Evolutionary conservation across 2,113 vertebrate species (phyloP), one percentile per base, ranked within the genome.

Genomic region (Picathartes gymnocephalus): DNA sequence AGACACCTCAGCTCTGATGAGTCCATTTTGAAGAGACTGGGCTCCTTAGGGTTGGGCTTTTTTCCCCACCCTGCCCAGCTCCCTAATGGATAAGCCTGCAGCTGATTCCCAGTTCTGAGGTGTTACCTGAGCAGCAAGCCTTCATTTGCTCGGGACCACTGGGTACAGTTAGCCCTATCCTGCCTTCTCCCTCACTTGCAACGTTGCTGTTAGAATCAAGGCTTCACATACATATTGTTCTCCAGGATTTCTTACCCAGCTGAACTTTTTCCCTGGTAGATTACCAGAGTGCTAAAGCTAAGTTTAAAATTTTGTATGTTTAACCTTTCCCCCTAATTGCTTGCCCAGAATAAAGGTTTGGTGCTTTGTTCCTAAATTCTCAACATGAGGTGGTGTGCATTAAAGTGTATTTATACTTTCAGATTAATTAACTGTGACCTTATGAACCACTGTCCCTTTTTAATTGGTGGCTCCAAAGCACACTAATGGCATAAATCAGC

Each of bases 341-440:
- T 95, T 93, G 83, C 70, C 35, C 66, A 91, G 95, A 86, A 91
- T 92, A 90, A 97, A 97, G 88, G 81, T 74, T 95, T 97, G 76
- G 28, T 95, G 94, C 74, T 96, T 97, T 98, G 96, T 95, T 90
- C 82, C 82, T 91, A 95, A 96, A 94, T 95, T 97, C 97, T 97
- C 90, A 95, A 90, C 92, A 92, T 94, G 94, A 97, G 96, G 96
- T 98, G 95, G 80, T 97, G 96, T 97, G 97, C 98, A 98, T 98
- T 98, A 97, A 98, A 98, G 97, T 94, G 58, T 95, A 95, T 97
- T 96, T 97, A 87, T 94, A 94, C 79, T 97, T 96, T 96, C 96
- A 95, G 98, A 98, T 98, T 98, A 98, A 98, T 98, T 98, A 98
- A 98, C 95, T 97, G 73, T 98, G 98, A 98, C 98, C 98, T 98